phyloP scores from a whole-genome alignment of 2,113 vertebrate genomes.

The Tringa solitaria region DNA sequence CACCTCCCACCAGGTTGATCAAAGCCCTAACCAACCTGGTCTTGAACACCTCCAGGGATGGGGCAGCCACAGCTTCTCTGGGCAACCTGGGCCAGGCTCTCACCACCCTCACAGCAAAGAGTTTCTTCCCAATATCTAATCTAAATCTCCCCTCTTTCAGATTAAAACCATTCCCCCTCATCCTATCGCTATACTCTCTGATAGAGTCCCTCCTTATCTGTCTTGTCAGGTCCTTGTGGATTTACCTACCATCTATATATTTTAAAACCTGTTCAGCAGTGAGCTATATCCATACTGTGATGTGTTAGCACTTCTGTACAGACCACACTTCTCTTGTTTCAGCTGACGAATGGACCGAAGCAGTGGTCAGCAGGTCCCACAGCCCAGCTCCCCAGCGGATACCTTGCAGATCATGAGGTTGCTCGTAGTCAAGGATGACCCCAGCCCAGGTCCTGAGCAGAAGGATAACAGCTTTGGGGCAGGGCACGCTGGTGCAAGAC shows the following conservation, averaged over 20 bases:
- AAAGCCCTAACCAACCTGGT: no score
- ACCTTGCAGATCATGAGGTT: rapidly evolving
- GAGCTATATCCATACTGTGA: rapidly evolving
- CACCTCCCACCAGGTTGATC: no score
- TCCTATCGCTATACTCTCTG: no score
- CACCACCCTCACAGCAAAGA: no score
- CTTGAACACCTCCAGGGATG: no score
- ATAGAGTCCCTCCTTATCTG: no score
- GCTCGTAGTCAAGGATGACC: not conserved
- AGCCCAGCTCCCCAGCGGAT: not conserved
- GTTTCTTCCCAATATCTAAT: no score
- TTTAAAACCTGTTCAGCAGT: not conserved
- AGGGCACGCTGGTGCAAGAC: not conserved
- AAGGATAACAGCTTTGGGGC: not conserved
- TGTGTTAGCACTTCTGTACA: not conserved
- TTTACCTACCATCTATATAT: not conserved
- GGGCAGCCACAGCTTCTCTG: no score
- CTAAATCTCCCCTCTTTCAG: no score
- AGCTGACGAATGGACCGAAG: not conserved
- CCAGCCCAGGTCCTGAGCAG: not conserved
- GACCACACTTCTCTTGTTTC: not conserved
- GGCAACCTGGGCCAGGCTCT: no score
- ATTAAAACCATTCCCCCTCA: no score
- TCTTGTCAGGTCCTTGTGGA: not conserved
- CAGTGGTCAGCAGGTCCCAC: rapidly evolving